These are phyloP conservation scores for Dicycla oo DNA, from an alignment of 2,888 invertebrate species.

Conservation along the genomic window DNA sequence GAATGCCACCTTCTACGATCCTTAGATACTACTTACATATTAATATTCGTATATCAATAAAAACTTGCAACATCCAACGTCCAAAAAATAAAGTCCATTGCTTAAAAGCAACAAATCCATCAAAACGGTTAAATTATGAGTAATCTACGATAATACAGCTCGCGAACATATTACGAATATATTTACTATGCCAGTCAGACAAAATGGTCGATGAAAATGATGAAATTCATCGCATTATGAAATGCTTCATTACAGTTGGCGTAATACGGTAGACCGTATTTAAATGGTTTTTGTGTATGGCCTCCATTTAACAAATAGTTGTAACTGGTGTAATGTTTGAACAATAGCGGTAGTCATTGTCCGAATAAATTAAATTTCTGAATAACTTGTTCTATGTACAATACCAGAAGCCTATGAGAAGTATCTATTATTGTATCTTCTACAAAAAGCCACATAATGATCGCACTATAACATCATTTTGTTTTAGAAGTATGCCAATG, in stretches of 20 bases:
- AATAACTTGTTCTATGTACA: neutral
- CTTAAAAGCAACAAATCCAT: conserved; percentile 6
- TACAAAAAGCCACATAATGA: neutral
- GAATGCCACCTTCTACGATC: no score
- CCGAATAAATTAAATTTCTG: neutral
- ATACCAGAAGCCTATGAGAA: neutral
- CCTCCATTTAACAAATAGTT: neutral
- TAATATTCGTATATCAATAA: neutral
- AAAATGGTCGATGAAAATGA: conserved; percentile 29
- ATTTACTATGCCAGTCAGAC: conserved; percentile 36
- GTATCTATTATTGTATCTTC: no score
- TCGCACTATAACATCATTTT: neutral
- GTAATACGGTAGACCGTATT: conserved; percentile 16
- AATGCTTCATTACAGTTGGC: conserved; percentile 8
- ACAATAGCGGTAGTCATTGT: neutral
- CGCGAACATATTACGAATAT: conserved; percentile 12
- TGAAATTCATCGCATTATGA: conserved; percentile 38
- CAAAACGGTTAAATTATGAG: conserved; percentile 12
- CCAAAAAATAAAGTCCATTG: neutral
- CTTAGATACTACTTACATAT: no score
- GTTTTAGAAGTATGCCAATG: neutral
- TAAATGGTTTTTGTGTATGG: neutral
- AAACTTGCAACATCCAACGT: neutral
- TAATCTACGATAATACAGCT: neutral
- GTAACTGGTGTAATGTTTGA: neutral